Percentiles rank a stretch among this genome's conserved stretches.
Evolutionary conservation across 2,797 vertebrate species (phyloP).

Genomic region (Crenuchus spilurus): DNA sequence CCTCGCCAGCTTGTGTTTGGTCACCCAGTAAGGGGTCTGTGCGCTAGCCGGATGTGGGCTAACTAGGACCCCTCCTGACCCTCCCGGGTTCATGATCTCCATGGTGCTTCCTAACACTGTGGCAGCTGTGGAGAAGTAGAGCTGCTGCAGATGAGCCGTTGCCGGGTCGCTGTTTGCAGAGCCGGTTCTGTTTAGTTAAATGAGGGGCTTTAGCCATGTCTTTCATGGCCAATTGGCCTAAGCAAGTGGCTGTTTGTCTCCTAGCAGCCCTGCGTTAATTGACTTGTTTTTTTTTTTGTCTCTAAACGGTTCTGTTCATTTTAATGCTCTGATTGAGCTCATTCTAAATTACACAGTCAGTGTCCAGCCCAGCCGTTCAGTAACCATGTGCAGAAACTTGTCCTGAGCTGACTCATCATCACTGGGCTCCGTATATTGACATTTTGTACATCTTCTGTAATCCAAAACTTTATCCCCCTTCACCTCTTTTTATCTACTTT

Average conservation of each 20-base stretch:
- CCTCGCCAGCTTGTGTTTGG: slow-evolving; percentile 73
- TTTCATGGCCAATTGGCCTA: slow-evolving; percentile 44
- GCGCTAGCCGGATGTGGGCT: slow-evolving; percentile 59
- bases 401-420: too few relatives aligned
- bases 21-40: slow-evolving; percentile 69
- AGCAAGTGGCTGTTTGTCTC: slow-evolving; percentile 46
- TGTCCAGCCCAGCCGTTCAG: too few relatives aligned
- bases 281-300: slow-evolving; percentile 11
- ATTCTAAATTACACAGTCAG: background rate
- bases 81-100: slow-evolving; percentile 62
- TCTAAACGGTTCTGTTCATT: slow-evolving; percentile 8
- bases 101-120: slow-evolving; percentile 66
- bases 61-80: slow-evolving; percentile 59
- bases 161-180: slow-evolving; percentile 68
- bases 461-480: too few relatives aligned
- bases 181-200: slow-evolving; percentile 64
- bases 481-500: too few relatives aligned
- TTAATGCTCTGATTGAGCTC: background rate
- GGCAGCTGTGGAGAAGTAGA: slow-evolving; percentile 64
- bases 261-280: slow-evolving; percentile 41
- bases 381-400: too few relatives aligned
- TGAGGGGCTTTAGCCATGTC: slow-evolving; percentile 17
- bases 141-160: slow-evolving; percentile 25
- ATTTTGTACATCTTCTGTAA: too few relatives aligned
- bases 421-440: too few relatives aligned